Evolutionary conservation across 2,797 vertebrate genomes (phyloP).

Genomic region (Tympanoctomys barrerae): DNA sequence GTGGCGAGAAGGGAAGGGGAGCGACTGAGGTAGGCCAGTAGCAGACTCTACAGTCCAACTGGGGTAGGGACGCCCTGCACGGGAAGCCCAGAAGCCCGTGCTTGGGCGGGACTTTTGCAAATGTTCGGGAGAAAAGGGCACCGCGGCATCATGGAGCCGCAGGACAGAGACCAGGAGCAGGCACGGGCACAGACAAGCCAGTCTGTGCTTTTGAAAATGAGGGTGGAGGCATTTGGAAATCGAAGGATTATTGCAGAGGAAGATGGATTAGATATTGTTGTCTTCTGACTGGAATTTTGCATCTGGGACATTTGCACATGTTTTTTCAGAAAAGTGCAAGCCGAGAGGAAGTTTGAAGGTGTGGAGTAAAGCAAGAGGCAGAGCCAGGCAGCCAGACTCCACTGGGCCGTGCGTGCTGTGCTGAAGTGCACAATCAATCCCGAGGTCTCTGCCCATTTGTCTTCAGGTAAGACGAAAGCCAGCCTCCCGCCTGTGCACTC

Average conservation of each 20-base stretch:
- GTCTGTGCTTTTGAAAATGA: background rate
- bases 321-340: background rate
- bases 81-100: background rate
- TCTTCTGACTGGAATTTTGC: background rate
- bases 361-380: background rate
- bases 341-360: background rate
- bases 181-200: background rate
- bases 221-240: background rate
- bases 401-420: background rate
- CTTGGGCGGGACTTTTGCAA: background rate
- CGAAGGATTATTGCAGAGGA: background rate
- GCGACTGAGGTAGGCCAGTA: background rate
- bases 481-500: background rate
- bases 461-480: background rate
- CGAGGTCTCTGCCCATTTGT: background rate
- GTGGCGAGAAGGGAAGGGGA: background rate
- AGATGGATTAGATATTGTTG: background rate
- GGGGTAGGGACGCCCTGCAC: background rate
- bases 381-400: background rate
- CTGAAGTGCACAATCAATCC: too few relatives aligned
- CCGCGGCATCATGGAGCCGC: background rate
- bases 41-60: background rate
- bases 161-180: background rate
- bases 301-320: background rate
- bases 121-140: background rate